These are phyloP conservation scores for Athalia circularis DNA, from an alignment of 2,888 invertebrate genomes.

Conservation along the genomic window DNA sequence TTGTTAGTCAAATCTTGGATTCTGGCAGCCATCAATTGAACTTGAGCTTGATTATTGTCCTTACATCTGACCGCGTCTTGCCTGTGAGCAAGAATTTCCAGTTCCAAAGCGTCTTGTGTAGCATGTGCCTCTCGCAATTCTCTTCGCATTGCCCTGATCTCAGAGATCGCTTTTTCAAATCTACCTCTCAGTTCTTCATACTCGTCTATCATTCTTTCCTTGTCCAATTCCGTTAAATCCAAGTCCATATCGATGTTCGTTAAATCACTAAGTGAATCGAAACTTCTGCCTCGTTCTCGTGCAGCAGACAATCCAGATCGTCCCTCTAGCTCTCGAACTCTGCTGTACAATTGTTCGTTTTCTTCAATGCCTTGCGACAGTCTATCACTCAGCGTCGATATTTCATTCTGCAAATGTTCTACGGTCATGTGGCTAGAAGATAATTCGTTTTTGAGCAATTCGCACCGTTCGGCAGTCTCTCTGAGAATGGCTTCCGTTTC, in stretches of 20 bases:
- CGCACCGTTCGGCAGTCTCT: constrained; percentile 81
- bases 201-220: constrained; percentile 87
- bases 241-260: constrained; percentile 87
- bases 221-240: constrained; percentile 84
- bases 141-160: constrained; percentile 88
- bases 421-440: constrained; percentile 80
- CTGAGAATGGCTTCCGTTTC: constrained; percentile 82
- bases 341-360: constrained; percentile 84
- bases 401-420: constrained; percentile 81
- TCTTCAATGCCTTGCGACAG: constrained; percentile 84
- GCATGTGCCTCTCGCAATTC: constrained; percentile 88
- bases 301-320: constrained; percentile 76
- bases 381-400: constrained; percentile 81
- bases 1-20: constrained; percentile 90
- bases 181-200: constrained; percentile 85
- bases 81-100: constrained; percentile 84
- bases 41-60: constrained; percentile 83
- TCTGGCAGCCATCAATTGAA: constrained; percentile 87
- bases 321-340: constrained; percentile 84
- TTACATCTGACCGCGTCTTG: constrained; percentile 82
- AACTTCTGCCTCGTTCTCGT: constrained; percentile 80
- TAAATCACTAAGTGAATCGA: constrained; percentile 88
- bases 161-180: constrained; percentile 88
- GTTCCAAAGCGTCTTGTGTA: constrained; percentile 86
- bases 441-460: constrained; percentile 80